Percentiles rank a stretch among this genome's conserved stretches.
Conservation (phyloP, 2,888 invertebrate genomes). For the Odontomyia ornata region DNA sequence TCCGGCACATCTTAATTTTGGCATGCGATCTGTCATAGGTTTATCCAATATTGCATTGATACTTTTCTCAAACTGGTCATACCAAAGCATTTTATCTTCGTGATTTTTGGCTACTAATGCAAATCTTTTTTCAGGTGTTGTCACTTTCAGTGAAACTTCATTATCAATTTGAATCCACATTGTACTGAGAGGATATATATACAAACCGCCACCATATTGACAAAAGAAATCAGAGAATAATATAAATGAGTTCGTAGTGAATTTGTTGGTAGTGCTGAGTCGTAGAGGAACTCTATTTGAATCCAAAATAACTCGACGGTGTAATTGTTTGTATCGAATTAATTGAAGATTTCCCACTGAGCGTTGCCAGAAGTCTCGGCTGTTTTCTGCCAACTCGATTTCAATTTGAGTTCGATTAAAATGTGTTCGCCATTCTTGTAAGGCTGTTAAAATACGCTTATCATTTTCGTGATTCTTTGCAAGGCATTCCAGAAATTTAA, state of each 20-base stretch:
- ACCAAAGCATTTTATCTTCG: constrained; percentile 81
- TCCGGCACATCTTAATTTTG: constrained; percentile 74
- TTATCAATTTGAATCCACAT: constrained; percentile 82
- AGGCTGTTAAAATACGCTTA: constrained; percentile 56
- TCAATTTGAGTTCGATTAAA: constrained; percentile 56
- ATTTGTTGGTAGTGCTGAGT: constrained; percentile 75
- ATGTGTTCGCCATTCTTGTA: constrained; percentile 57
- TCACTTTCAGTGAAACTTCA: constrained; percentile 75
- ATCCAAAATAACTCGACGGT: constrained; percentile 80
- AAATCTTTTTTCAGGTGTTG: constrained; percentile 81
- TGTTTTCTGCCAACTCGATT: constrained; percentile 60
- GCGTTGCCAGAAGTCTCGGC: constrained; percentile 61
- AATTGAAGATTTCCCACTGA: constrained; percentile 61
- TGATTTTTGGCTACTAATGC: constrained; percentile 70
- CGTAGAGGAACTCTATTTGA: constrained; percentile 76
- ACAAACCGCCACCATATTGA: constrained; percentile 75
- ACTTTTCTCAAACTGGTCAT: constrained; percentile 77
- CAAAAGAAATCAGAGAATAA: constrained; percentile 84
- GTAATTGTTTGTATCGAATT: constrained; percentile 67
- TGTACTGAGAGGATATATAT: constrained; percentile 75
- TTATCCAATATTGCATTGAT: constrained; percentile 75
- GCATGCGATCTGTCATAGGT: constrained; percentile 69
- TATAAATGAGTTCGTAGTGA: constrained; percentile 82
- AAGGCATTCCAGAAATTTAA: constrained; percentile 58
- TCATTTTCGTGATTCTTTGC: constrained; percentile 53